These are phyloP conservation scores for Tribolium castaneum DNA, from an alignment of 1,140 invertebrate species.

Conservation along the genomic window DNA sequence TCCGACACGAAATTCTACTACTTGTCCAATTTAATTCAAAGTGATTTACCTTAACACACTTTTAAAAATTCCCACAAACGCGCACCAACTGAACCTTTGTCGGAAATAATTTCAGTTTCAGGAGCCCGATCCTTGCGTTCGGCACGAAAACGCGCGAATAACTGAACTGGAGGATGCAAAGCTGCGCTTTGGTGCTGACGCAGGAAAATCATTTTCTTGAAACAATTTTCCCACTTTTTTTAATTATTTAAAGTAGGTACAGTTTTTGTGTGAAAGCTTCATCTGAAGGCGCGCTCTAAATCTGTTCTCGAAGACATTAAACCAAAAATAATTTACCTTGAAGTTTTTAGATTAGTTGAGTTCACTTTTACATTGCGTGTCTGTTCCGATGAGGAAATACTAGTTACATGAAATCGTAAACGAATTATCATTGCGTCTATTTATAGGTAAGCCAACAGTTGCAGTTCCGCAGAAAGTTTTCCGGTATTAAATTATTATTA, in stretches of 20 bases:
- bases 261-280: neutral
- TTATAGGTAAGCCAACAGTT: neutral
- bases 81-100: neutral
- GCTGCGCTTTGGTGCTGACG: slow-evolving; percentile 6
- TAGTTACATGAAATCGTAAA: neutral
- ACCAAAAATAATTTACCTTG: neutral
- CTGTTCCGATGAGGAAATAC: neutral
- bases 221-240: neutral
- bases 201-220: neutral
- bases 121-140: slow-evolving; percentile 4
- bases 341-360: neutral
- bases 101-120: neutral
- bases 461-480: neutral
- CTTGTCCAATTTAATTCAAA: too few species aligned
- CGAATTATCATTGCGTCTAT: neutral
- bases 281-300: too few species aligned
- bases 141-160: neutral
- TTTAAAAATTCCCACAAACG: neutral
- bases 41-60: neutral
- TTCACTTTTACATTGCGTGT: neutral
- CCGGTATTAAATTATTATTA: neutral
- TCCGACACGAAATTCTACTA: neutral
- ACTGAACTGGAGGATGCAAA: slow-evolving; percentile 4
- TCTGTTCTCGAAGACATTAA: neutral
- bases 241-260: neutral